Evolutionary conservation across 2,797 vertebrate genomes (phyloP).

Genomic region (Borostomias antarcticus): DNA sequence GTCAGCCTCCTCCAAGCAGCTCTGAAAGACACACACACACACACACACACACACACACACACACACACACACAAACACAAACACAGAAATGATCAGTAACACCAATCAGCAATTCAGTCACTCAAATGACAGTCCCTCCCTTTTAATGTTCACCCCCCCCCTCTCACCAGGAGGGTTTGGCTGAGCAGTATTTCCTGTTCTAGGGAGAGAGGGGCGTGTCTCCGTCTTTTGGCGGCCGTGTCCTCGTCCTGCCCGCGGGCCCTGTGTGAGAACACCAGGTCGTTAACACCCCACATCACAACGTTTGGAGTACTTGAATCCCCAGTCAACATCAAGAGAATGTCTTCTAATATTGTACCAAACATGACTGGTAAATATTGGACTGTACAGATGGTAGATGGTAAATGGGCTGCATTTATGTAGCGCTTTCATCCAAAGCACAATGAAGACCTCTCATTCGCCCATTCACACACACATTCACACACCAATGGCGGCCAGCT

Average conservation of each 20-base stretch:
- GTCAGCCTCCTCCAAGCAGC: constrained; percentile 55
- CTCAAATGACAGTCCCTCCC: background rate
- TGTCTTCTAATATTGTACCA: too few relatives aligned
- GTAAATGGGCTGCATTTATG: too few relatives aligned
- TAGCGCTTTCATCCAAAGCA: too few relatives aligned
- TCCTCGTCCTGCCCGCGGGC: constrained; percentile 51
- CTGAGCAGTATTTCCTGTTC: constrained; percentile 68
- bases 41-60: too few relatives aligned
- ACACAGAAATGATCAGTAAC: too few relatives aligned
- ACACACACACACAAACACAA: too few relatives aligned
- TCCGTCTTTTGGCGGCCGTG: constrained; percentile 59
- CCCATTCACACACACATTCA: too few relatives aligned
- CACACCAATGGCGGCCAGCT: too few relatives aligned
- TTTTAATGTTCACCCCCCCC: too few relatives aligned
- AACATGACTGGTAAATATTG: too few relatives aligned
- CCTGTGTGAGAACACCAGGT: constrained; percentile 43
- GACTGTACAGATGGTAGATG: too few relatives aligned
- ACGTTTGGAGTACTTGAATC: background rate
- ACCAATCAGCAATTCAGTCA: background rate
- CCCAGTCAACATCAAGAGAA: background rate
- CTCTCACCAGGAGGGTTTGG: constrained; percentile 66
- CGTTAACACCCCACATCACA: background rate
- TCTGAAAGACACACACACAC: constrained; percentile 47
- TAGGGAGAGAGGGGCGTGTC: constrained; percentile 36
- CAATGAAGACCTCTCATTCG: too few relatives aligned